Base-by-base conservation (phyloP, 2,888 invertebrate species). In the Onthophagus sagittarius region DNA sequence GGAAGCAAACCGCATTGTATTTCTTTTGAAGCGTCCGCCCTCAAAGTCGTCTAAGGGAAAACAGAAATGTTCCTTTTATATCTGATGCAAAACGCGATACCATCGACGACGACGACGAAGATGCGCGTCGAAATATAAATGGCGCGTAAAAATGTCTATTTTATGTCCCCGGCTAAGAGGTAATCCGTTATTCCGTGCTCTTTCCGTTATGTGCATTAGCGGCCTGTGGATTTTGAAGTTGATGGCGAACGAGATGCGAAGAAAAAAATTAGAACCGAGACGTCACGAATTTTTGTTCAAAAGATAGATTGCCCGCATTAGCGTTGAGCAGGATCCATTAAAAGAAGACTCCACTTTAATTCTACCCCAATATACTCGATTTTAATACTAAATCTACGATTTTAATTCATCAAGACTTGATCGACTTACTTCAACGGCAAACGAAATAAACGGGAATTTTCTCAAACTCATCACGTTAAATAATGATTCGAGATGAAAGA, bases 1-100 rank as follows among this genome's bases (percentile, higher is more conserved):
- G 76, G 75, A 76, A 76, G 76, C 71, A 76, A 73, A 77, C 78
- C 77, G 76, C 77, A 77, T 77, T 78, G 77, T 77, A 75, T 76
- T 76, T 76, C 76, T 76, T 77, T 77, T 73, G 73, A 73, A 63
- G 69, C 39, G 39, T 7, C 13, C 67, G 67, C 23, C 67, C 32
- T 67, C 67, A 67, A 67, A 67, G 67, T 32, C 39, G 39, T 7
- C 11, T 9, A 32, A 23, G 67, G 32, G 32, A 31, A 67, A 9
- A 67, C 23, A 67, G 67, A 67, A 67, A 67, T 67, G 67, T 67
- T 15, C 32, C 67, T 67, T 67, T 67, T 67, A 67, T 67, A 67
- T 67, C 67, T 67, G 67, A 67, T 67, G 67, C 67, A 67, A 67
- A 23, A 67, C 32, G 67, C 67, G 32, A 67, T 67, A 23, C 32